Base-by-base conservation (phyloP, 2,113 vertebrate species). In the Serilophus lunatus region DNA sequence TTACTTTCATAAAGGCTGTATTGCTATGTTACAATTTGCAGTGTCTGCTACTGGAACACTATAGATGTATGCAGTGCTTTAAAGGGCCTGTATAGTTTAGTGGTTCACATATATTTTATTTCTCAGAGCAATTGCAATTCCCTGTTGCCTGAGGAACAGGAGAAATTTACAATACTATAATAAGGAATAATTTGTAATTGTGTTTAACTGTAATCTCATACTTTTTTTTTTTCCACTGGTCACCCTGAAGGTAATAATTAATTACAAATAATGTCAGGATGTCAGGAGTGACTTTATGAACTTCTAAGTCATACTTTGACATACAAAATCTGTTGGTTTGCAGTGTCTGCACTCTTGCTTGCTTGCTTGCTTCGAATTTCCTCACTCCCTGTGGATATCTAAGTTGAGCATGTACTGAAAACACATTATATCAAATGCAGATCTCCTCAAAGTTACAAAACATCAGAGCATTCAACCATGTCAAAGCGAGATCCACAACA, bases 401-500 rank as follows among this genome's bases (percentile, higher is more conserved):
- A 81, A 49, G 23, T 65, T 93, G 94, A 83, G 54, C 80, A 84
- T 59, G 44, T 71, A 31, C 79, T 94, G 88, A 90, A 71, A 96
- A 86, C 85, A 92, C 72, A 49, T 90, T 77, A 64, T 89, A 93
- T 61, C 91, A 90, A 26, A 40, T 76, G 79, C 35, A 96, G 83
- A 85, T 29, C 33, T n/a, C 68, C 66, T 53, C 7, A 38, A 51
- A 33, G 51, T 76, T 72, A 79, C 51, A 93, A 90, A 35, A 35
- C 51, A 82, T 92, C 70, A 33, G 20, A 96, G 57, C 53, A 38
- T 54, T 75, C 74, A 83, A 64, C 92, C 80, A 50, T 78, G 86
- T 90, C 87, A 85, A 53, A 91, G 84, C 69, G 87, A 95, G 53
- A 81, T 90, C 76, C 85, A 26, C 17, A 7, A 47, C 92, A 93